Conservation (phyloP, 2,113 vertebrate genomes). For the Turnix velox region DNA sequence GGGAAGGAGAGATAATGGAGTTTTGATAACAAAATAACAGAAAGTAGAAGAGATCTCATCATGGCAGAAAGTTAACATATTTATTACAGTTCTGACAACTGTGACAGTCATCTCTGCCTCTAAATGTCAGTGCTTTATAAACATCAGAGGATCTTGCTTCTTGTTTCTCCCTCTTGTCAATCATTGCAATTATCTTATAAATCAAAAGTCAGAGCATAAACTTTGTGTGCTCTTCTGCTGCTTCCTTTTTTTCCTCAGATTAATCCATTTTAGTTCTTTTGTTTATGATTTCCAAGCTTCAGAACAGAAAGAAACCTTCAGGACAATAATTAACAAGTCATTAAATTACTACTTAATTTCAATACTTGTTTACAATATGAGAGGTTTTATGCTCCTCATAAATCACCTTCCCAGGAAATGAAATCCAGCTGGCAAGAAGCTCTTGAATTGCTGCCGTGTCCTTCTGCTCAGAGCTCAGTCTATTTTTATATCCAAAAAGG, state of each 20-base stretch:
- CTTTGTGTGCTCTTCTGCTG: neutral
- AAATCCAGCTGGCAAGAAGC: neutral
- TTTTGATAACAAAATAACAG: slow-evolving; percentile 8
- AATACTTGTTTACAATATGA: neutral
- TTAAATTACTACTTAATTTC: neutral
- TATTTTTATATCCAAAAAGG: neutral
- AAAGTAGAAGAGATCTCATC: slow-evolving; percentile 8
- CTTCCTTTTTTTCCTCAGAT: neutral
- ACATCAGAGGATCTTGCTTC: neutral
- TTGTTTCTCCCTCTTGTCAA: slow-evolving; percentile 19
- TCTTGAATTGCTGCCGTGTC: neutral
- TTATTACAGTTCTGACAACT: slow-evolving; percentile 20
- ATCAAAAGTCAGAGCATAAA: slow-evolving; percentile 21
- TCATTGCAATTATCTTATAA: slow-evolving; percentile 35
- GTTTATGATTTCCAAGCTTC: neutral
- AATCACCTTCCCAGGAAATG: neutral
- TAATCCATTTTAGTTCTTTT: neutral
- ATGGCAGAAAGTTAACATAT: slow-evolving; percentile 20
- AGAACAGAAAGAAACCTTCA: neutral
- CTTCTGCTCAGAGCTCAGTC: neutral
- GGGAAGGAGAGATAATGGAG: slow-evolving; percentile 23
- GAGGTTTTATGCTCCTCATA: neutral
- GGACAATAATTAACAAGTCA: neutral
- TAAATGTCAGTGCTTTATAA: slow-evolving; percentile 35
- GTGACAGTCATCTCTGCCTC: neutral